Base-by-base conservation (phyloP, 1,140 invertebrate genomes). In the Oryctes rhinoceros region DNA sequence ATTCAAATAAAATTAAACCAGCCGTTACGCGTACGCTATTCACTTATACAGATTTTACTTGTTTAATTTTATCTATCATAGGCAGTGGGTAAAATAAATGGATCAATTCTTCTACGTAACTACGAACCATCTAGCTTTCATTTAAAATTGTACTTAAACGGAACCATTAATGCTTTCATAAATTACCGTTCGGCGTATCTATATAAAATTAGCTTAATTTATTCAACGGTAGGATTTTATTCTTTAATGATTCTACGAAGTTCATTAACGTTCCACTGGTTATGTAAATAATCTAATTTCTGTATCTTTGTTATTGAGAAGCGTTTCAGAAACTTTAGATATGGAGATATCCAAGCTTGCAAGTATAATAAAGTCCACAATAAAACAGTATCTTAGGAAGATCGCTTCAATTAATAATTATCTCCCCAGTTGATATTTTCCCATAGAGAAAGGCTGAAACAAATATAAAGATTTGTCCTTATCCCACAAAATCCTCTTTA, bases 1-100 rank as follows among this genome's bases (percentile, higher is more conserved):
- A 71, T 71, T 71, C 65, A 71, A 71, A 71, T 71, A 71, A 71
- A 71, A 71, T 71, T 71, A 71, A 71, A 71, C 35, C 65, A 71
- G 65, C 35, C 65, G 65, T 71, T 71, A 71, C 65, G 65, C 65
- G 65, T 30, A 35, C 65, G 35, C 20, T 71, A 35, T 67, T 67
- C 30, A 67, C 30, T 67, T 67, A 67, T 67, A 67, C 65, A 67
- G 30, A 67, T 71, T 71, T 37, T 71, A 24, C 9, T 71, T 35
- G 24, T 71, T 71, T 71, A 71, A 62, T n/a, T 18, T 62, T 62
- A 62, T 62, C 53, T 62, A 62, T 18, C 20, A 20, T 62, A 20
- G 24, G 20, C 4, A 62, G 53, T 62, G 53, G 53, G 20, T 62
- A 62, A 20, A 62, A 20, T 62, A 62, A 35, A 71, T 24, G 35